These are phyloP conservation scores for Bothrops jararaca DNA, from an alignment of 2,113 vertebrate genomes.

Conservation along the genomic window DNA sequence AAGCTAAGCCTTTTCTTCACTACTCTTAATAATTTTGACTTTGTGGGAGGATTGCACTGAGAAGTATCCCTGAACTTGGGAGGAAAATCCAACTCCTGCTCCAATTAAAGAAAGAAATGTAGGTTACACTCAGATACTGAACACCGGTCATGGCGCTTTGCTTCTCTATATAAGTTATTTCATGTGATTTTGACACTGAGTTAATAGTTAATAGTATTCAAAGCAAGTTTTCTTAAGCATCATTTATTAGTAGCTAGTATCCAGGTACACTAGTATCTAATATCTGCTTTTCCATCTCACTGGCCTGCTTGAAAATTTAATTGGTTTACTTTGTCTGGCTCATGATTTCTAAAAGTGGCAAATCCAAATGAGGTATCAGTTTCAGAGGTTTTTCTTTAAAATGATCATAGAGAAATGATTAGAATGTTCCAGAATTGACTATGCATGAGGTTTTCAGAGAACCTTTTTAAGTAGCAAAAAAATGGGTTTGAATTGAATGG, in stretches of 20 bases:
- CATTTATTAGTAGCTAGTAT: conserved; percentile 46
- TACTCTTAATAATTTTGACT: neutral
- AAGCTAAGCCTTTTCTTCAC: neutral
- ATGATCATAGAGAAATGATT: conserved; percentile 12
- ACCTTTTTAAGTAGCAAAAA: neutral
- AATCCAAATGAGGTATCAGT: conserved; percentile 33
- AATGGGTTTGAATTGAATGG: neutral
- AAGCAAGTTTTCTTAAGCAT: conserved; percentile 31
- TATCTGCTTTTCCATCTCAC: conserved; percentile 46
- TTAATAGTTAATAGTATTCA: conserved; percentile 8
- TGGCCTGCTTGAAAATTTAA: conserved; percentile 56
- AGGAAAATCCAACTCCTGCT: neutral
- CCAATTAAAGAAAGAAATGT: neutral
- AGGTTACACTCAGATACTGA: neutral
- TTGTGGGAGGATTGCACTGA: neutral
- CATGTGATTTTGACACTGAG: conserved; percentile 42
- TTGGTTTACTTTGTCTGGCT: conserved; percentile 55
- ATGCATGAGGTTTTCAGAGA: neutral
- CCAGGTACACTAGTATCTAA: conserved; percentile 41
- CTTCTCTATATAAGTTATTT: conserved; percentile 26
- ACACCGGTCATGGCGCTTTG: neutral
- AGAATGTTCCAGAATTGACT: neutral
- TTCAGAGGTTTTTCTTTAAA: conserved; percentile 26
- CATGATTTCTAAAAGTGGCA: conserved; percentile 31
- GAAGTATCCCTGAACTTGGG: neutral